A percentile compares a stretch with the other conserved stretches of the same genome.
phyloP scores from a whole-genome alignment of 1,140 invertebrate genomes.

The Euwallacea similis region DNA sequence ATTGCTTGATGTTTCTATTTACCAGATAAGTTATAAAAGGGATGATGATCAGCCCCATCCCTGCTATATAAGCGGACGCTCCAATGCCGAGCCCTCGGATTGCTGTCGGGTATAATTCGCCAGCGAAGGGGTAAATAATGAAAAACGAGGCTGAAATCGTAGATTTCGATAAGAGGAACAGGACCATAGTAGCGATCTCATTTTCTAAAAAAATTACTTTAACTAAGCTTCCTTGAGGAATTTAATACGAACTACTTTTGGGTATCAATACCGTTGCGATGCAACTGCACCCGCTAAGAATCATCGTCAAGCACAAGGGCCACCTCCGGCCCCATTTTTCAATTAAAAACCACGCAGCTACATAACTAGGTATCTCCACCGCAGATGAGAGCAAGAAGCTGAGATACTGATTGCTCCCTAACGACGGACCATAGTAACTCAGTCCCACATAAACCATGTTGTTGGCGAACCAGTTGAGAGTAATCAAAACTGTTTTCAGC shows the following conservation, averaged over 20 bases:
- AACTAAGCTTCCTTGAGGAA: neutral
- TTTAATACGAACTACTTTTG: constrained; percentile 57
- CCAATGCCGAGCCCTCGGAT: constrained; percentile 83
- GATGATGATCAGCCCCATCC: constrained; percentile 83
- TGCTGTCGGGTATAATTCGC: constrained; percentile 85
- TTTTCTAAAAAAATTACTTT: constrained; percentile 65
- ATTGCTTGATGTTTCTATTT: constrained; percentile 45
- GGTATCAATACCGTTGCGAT: constrained; percentile 80
- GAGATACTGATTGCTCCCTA: constrained; percentile 81
- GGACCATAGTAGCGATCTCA: constrained; percentile 67
- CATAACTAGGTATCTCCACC: constrained; percentile 83
- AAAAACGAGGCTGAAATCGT: constrained; percentile 88
- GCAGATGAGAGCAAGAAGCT: constrained; percentile 82
- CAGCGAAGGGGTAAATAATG: constrained; percentile 88
- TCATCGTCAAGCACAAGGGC: constrained; percentile 82
- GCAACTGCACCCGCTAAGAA: constrained; percentile 76
- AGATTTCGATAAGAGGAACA: constrained; percentile 87
- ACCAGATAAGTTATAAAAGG: constrained; percentile 89
- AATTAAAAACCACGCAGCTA: constrained; percentile 83
- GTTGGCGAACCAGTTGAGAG: constrained; percentile 70
- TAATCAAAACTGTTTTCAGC: constrained; percentile 69
- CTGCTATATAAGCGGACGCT: constrained; percentile 85
- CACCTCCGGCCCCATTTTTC: constrained; percentile 79
- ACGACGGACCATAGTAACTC: constrained; percentile 82
- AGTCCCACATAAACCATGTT: constrained; percentile 85